Percentiles rank a stretch among this genome's conserved stretches.
phyloP scores from a whole-genome alignment of 2,113 vertebrate species.

The Carlito syrichta region DNA sequence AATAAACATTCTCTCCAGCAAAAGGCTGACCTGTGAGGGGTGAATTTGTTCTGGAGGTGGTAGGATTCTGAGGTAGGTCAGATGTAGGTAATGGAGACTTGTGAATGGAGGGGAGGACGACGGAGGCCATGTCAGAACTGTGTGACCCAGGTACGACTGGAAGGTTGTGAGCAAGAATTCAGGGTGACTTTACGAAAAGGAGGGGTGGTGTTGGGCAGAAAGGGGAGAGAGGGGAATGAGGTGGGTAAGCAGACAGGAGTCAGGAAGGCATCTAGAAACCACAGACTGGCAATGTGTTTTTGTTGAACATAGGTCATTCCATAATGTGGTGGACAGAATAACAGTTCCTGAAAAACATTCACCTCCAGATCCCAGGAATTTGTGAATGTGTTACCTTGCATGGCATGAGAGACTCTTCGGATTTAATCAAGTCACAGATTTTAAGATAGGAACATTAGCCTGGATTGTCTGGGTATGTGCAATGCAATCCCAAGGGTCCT shows the following conservation, averaged over 20 bases:
- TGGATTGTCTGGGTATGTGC: not conserved
- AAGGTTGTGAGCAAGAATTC: not conserved
- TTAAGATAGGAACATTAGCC: not conserved
- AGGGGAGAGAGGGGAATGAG: not conserved
- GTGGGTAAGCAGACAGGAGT: rapidly evolving
- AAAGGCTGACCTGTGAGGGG: not conserved
- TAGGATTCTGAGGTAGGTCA: not conserved
- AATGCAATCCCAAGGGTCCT: not conserved
- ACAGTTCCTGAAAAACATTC: not conserved
- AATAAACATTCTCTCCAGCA: not conserved
- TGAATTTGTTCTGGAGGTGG: not conserved
- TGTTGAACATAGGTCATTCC: not conserved
- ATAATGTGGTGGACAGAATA: not conserved
- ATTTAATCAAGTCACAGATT: not conserved
- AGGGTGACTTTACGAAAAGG: not conserved
- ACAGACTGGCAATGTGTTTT: not conserved
- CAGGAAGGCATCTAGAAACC: not conserved
- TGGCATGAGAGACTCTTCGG: not conserved
- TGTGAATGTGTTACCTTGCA: not conserved
- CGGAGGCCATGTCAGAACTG: not conserved
- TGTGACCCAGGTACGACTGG: not conserved
- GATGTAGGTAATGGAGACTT: not conserved
- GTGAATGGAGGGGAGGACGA: not conserved
- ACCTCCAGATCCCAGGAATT: not conserved
- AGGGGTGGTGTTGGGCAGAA: too few relatives aligned